Conservation (phyloP, 2,888 invertebrate genomes). For the Vesta saturnalis region DNA sequence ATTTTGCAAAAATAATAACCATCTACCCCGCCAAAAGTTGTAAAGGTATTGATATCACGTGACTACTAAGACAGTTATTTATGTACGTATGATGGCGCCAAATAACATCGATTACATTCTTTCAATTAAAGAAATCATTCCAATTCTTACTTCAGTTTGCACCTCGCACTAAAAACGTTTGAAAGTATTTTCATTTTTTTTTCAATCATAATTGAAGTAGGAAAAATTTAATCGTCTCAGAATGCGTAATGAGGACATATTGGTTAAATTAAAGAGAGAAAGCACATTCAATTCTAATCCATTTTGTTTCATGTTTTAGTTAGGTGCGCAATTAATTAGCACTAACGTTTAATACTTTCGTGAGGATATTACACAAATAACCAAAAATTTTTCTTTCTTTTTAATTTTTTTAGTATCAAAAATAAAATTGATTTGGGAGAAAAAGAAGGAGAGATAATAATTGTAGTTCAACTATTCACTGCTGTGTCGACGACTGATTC, state of each 20-base stretch:
- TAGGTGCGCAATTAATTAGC: not conserved
- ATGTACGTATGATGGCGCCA: constrained; percentile 69
- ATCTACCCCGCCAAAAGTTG: constrained; percentile 50
- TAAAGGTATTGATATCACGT: constrained; percentile 63
- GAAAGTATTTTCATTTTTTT: not conserved
- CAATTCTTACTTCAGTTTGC: too few species aligned
- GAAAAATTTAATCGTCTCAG: constrained; percentile 55
- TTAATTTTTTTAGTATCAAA: not conserved
- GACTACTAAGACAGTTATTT: constrained; percentile 64
- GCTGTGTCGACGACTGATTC: constrained; percentile 67
- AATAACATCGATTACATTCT: constrained; percentile 63
- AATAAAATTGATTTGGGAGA: constrained; percentile 34
- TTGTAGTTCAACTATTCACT: constrained; percentile 32
- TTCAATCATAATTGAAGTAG: constrained; percentile 42
- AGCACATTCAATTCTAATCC: constrained; percentile 33
- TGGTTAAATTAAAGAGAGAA: constrained; percentile 64
- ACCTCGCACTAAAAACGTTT: not conserved
- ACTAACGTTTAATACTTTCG: too few species aligned
- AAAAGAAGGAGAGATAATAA: constrained; percentile 32
- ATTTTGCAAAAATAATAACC: constrained; percentile 9
- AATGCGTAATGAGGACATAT: constrained; percentile 68
- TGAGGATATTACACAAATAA: not conserved
- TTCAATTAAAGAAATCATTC: too few species aligned
- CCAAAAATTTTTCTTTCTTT: not conserved
- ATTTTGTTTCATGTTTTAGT: constrained; percentile 14